These are phyloP conservation scores for Trinectes maculatus DNA, from an alignment of 2,113 vertebrate genomes.

Conservation along the genomic window DNA sequence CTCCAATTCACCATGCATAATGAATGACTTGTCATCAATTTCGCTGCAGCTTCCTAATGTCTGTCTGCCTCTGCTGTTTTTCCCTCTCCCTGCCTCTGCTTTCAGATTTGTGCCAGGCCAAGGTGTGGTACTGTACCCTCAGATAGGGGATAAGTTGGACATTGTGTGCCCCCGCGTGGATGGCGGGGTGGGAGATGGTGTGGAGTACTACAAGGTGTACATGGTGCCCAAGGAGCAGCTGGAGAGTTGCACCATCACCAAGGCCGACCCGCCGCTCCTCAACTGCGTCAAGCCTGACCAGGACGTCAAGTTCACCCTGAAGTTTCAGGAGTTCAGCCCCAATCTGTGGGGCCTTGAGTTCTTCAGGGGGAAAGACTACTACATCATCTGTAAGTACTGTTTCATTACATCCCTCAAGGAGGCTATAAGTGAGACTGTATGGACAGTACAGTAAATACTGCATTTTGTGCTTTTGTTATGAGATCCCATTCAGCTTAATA, in stretches of 20 bases:
- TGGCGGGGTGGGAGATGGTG: slow-evolving; percentile 88
- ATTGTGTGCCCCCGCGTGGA: slow-evolving; percentile 99
- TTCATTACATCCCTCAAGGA: not conserved
- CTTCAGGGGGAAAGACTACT: slow-evolving; percentile 96
- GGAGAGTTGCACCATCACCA: slow-evolving; percentile 96
- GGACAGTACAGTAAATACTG: too few relatives aligned
- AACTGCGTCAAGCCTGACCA: slow-evolving; percentile 98
- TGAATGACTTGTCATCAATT: slow-evolving; percentile 36
- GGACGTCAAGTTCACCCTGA: slow-evolving; percentile 99
- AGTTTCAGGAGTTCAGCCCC: slow-evolving; percentile 99
- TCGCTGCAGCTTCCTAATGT: slow-evolving; percentile 7
- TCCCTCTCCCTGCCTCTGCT: not conserved
- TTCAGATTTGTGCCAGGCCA: slow-evolving; percentile 94
- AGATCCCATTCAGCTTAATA: not conserved
- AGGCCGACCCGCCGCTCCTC: slow-evolving; percentile 95
- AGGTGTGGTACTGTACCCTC: slow-evolving; percentile 97
- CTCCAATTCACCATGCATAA: slow-evolving; percentile 35
- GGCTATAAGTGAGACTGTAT: too few relatives aligned
- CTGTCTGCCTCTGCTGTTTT: not conserved
- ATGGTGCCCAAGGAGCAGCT: slow-evolving; percentile 97
- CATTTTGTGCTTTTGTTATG: not conserved
- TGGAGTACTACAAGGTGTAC: slow-evolving; percentile 99
- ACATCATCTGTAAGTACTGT: slow-evolving; percentile 97
- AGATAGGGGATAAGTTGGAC: slow-evolving; percentile 99
- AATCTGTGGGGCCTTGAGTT: slow-evolving; percentile 99